A percentile compares a stretch with the other conserved stretches of the same genome.
Conservation (phyloP, 1,140 invertebrate genomes). For the Drosophila grimshawi region DNA sequence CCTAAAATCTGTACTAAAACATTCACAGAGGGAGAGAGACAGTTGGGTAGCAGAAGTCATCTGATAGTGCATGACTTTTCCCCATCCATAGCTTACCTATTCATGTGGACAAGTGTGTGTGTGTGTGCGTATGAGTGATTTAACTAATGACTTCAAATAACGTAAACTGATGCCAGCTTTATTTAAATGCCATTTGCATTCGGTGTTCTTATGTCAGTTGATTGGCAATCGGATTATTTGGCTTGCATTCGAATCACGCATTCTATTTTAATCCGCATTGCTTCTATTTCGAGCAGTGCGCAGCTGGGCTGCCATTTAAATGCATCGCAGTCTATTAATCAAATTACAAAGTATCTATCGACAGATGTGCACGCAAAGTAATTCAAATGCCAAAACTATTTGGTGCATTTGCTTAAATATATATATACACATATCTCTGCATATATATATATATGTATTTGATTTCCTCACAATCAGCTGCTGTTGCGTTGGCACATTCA, state of each 20-base stretch:
- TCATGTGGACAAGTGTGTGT: no score
- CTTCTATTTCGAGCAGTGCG: slow-evolving; percentile 36
- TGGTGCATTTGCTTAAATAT: slow-evolving; percentile 23
- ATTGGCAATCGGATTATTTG: slow-evolving; percentile 24
- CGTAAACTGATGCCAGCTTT: not conserved
- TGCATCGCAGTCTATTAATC: slow-evolving; percentile 51
- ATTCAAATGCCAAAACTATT: slow-evolving; percentile 71
- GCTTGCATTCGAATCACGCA: slow-evolving; percentile 41
- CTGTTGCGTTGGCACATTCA: slow-evolving; percentile 52
- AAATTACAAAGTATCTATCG: slow-evolving; percentile 57
- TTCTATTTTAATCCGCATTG: slow-evolving; percentile 49
- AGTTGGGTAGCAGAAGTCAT: no score
- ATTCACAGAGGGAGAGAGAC: no score
- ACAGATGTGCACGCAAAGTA: slow-evolving; percentile 66
- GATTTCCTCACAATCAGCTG: slow-evolving; percentile 51
- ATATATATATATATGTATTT: slow-evolving; percentile 22
- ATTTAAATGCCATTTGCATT: slow-evolving; percentile 24
- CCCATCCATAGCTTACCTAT: no score
- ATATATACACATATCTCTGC: slow-evolving; percentile 5
- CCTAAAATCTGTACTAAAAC: no score
- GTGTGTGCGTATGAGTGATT: not conserved
- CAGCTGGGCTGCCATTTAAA: slow-evolving; percentile 67
- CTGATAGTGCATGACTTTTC: no score
- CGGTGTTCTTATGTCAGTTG: slow-evolving; percentile 34
- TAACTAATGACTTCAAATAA: not conserved